Evolutionary conservation across 2,888 invertebrate species (phyloP), one percentile per base, ranked within the genome.

Genomic region (Heliconius ismenius): DNA sequence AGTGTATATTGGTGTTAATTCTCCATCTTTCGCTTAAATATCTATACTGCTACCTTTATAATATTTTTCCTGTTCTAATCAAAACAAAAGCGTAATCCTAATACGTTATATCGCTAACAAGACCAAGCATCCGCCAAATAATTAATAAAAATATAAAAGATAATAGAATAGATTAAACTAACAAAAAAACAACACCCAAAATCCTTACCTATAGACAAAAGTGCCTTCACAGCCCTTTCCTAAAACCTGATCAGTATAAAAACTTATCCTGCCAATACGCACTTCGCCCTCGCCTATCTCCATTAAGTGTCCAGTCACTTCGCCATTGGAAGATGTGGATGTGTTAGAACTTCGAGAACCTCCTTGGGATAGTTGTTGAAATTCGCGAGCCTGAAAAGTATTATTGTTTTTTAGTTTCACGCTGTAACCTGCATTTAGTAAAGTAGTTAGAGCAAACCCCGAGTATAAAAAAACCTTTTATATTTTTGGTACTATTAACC

Each of bases 171-270:
- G n/a, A 58, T 9, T n/a, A 58, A 39, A 39, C 39, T 49, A 18
- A 49, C 18, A n/a, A 54, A 54, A 54, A 54, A 58, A 9, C 9
- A 18, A n/a, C 10, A 10, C n/a, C 6, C 1, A 64, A 70, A 9
- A 10, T 63, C 83, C 86, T 90, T 89, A 98, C 97, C 95, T 97
- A 90, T 98, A 99, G 43, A 99, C 99, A 92, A 99, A 98, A 0
- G 99, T 99, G 60, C 99, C 99, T 86, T 99, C 98, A 87, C 99
- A 99, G 0, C 99, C 99, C 90, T 98, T 98, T 1, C 99, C 99
- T 10, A 99, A 92, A 36, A 99, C 96, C 81, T 97, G 95, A 73
- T 96, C 96, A 0, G 98, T 97, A 86, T 97, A 95, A 88, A 99
- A 99, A 26, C 95, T 95, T 76, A 99, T 98, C 90, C 98, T 98